These are phyloP conservation scores for Epizoanthus ramosus DNA, from an alignment of 92 coral and sea anemone species.

Conservation along the genomic window DNA sequence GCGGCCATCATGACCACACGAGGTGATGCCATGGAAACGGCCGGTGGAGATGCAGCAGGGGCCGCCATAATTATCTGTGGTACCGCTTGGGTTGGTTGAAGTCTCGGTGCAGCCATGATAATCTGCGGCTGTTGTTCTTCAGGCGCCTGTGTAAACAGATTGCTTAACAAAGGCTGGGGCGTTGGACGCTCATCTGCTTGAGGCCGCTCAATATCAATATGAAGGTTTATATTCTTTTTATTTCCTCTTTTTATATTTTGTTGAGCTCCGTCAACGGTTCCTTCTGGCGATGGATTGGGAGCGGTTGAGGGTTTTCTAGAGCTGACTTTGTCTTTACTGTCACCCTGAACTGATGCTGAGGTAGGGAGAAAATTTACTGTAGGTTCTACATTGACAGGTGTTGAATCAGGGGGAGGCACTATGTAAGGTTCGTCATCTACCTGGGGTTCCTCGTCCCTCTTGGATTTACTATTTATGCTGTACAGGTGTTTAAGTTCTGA, in stretches of 20 bases:
- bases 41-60: constrained; percentile 2
- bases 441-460: constrained; percentile 40
- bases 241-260: constrained; percentile 32
- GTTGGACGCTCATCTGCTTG: neutral
- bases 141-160: neutral
- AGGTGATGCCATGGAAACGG: constrained; percentile 25
- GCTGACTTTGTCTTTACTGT: constrained; percentile 5
- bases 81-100: constrained; percentile 13
- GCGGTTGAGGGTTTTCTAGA: constrained; percentile 34
- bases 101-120: constrained; percentile 5
- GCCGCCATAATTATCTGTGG: constrained; percentile 23
- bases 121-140: constrained; percentile 9
- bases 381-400: constrained; percentile 1
- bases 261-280: neutral
- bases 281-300: constrained; percentile 7
- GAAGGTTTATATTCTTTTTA: constrained; percentile 26
- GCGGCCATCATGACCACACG: constrained; percentile 29
- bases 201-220: neutral
- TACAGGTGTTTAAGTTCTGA: too few species aligned
- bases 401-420: constrained; percentile 38
- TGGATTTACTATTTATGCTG: neutral
- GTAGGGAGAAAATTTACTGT: neutral
- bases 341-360: neutral
- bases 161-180: constrained; percentile 9
- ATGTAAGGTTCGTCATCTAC: constrained; percentile 40